Conservation (phyloP, 2,113 vertebrate species). For the Artemisiospiza belli region DNA sequence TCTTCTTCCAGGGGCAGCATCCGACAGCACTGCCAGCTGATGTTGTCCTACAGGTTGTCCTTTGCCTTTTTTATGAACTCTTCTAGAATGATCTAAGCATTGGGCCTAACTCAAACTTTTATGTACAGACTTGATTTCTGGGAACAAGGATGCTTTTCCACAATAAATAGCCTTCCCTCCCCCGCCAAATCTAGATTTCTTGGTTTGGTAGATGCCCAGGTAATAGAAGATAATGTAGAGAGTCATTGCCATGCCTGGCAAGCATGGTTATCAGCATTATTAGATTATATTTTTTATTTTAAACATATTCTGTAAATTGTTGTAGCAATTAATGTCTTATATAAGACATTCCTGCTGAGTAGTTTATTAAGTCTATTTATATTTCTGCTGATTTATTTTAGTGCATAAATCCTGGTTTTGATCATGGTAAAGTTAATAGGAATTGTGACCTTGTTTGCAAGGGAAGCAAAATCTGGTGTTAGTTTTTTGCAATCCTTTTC, state of each 20-base stretch:
- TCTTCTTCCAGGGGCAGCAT: not conserved
- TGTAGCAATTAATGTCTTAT: not conserved
- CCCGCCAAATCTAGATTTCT: not conserved
- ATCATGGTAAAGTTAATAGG: not conserved
- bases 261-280: not conserved
- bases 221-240: not conserved
- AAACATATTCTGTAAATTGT: not conserved
- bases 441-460: not conserved
- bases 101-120: not conserved
- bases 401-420: not conserved
- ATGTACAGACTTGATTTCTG: not conserved
- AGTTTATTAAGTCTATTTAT: conserved; percentile 14
- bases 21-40: not conserved
- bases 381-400: not conserved
- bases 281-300: not conserved
- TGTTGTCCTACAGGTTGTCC: not conserved
- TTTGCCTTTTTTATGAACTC: not conserved
- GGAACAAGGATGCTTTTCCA: not conserved
- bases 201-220: not conserved
- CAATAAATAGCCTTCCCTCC: not conserved
- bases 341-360: not conserved
- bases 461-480: not conserved
- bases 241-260: not conserved
- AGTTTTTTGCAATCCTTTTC: not conserved
- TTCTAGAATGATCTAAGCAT: not conserved